Conservation (phyloP, 2,113 vertebrate genomes). For the Columbina picui region DNA sequence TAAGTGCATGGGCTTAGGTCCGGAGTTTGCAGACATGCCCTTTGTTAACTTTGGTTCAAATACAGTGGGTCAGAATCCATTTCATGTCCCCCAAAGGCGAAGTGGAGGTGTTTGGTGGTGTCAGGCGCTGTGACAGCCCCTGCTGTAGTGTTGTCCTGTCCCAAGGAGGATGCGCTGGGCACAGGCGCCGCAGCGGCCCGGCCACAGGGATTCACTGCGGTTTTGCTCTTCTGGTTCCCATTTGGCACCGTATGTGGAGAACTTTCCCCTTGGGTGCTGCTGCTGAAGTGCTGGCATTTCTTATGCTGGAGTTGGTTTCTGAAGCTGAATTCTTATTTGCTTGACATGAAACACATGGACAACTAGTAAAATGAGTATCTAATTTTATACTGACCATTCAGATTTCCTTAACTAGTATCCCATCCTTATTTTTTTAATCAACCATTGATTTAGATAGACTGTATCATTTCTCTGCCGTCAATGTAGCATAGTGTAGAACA, state of each 20-base stretch:
- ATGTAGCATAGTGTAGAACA: background rate
- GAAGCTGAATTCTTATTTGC: background rate
- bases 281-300: background rate
- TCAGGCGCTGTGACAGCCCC: background rate
- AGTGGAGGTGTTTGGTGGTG: background rate
- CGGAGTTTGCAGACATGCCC: background rate
- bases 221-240: background rate
- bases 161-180: background rate
- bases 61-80: background rate
- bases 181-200: background rate
- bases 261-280: background rate
- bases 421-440: background rate
- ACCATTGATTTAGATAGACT: background rate
- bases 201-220: background rate
- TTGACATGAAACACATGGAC: background rate
- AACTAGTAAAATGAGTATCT: background rate
- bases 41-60: background rate
- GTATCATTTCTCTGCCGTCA: background rate
- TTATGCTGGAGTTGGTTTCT: background rate
- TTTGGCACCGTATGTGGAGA: background rate
- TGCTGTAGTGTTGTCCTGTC: background rate
- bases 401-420: background rate
- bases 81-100: background rate
- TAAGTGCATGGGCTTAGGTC: background rate
- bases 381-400: background rate